Conservation (phyloP, 2,113 vertebrate species). For the Pavo muticus region DNA sequence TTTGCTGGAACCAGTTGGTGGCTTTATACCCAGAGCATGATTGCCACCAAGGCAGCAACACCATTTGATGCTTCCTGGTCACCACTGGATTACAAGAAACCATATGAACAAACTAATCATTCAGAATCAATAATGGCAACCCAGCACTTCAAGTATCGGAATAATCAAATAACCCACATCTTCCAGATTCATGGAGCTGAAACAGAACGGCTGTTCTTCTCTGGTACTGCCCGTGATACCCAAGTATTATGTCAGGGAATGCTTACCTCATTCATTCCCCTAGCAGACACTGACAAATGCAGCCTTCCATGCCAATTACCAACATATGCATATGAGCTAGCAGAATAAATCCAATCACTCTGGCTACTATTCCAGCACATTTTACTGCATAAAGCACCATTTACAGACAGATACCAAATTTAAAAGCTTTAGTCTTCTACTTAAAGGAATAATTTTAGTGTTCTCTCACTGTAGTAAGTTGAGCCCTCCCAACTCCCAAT, state of each 20-base stretch:
- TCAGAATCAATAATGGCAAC: background rate
- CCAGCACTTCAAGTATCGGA: background rate
- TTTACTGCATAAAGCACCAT: background rate
- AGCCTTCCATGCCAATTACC: background rate
- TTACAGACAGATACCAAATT: background rate
- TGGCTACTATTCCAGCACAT: background rate
- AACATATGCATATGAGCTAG: background rate
- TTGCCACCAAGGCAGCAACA: background rate
- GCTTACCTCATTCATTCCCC: background rate
- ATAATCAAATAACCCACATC: background rate
- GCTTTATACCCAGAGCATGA: background rate
- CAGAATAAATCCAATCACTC: background rate
- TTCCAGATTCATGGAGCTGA: background rate
- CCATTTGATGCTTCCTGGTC: background rate
- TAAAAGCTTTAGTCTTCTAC: background rate
- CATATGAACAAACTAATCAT: rapidly evolving
- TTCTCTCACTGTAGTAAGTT: background rate
- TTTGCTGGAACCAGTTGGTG: background rate
- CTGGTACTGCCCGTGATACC: background rate
- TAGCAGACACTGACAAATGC: background rate
- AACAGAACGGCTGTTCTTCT: background rate
- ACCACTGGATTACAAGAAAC: background rate
- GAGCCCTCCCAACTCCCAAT: background rate
- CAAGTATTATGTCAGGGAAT: background rate
- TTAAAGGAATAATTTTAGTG: background rate